Evolutionary conservation across 1,140 invertebrate species (phyloP), one percentile per base, ranked within the genome.

Genomic region (Heliconius melpomene): DNA sequence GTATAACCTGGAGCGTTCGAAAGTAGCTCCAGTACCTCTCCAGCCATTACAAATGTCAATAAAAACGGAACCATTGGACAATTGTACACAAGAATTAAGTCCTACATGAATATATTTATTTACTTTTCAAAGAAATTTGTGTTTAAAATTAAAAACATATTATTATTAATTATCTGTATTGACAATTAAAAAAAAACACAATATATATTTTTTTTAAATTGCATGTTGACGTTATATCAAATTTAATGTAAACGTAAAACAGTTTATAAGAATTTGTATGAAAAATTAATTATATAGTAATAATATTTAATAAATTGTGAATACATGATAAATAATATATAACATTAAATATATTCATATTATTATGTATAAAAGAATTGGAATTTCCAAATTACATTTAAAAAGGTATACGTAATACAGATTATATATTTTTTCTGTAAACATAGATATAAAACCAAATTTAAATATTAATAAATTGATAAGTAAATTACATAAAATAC

Each of bases 1-100:
- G 86, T 91, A 91, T 77, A 93, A 93, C 71, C 54, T 93, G 66
- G 89, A 89, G 66, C 85, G 90, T 18, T 88, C 91, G 23, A 81
- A 91, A 80, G 50, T 81, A 0, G 81, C 82, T 0, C 86, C 83
- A 5, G 78, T 80, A 11, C 78, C 83, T 8, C 72, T 78, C 18
- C 57, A 78, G 7, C 79, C 72, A 16, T 81, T 91, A 84, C 87
- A 88, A 29, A 82, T 89, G 3, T 85, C 86, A 2, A 75, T 91
- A 23, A 91, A 93, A 75, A 89, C 91, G 1, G 91, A 91, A 79
- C 89, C 90, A 0, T 5, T 88, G 11, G 89, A 91, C 60, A 75
- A 72, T 78, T 40, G 57, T 46, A 38, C 74, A 32, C 50, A 40
- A 60, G 60, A 66, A 29, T 72, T 36, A 54, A 79, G 71, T 75